Evolutionary conservation across 2,113 vertebrate species (phyloP), one percentile per base, ranked within the genome.

Genomic region (Hipposideros armiger): DNA sequence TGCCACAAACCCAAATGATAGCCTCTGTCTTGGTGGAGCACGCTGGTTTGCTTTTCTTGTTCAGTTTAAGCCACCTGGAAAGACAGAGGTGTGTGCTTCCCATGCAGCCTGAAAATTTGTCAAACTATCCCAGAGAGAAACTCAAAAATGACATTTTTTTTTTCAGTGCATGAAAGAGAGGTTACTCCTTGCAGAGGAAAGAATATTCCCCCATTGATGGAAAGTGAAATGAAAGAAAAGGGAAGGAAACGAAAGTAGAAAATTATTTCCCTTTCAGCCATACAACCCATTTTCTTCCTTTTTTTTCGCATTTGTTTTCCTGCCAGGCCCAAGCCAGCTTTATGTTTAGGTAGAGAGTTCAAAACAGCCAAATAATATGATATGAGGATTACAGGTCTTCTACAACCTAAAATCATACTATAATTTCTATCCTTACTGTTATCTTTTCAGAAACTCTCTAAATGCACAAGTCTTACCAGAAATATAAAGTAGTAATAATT

Each of bases 111-210:
- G 40, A 91, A 96, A 82, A 89, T 83, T 36, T 96, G 60, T 93
- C 69, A 91, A 66, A 83, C n/a, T 64, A 60, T 91, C 47, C 52
- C 58, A 92, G 40, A 86, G 30, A 89, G 10, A 86, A 94, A 83
- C 40, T 20, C 4, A 89, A 96, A 95, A 94, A 54, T 78, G 36
- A 19, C 10, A 80, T 80, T 89, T 95, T 36, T 36, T 87, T 36
- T 50, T 50, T 50, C 58, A 86, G 56, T 74, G 19, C 13, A 78
- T 70, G 56, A 56, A 93, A 93, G 47, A 95, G 30, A 69, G 8
- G 20, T 42, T 91, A 58, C 69, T 89, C 32, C 28, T 95, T 40
- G 1, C 32, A 89, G 52, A 94, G 3, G 14, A 95, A 85, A 80
- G 45, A 90, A 58, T 67, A 84, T 30, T 60, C n/a, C 10, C 95